Base-by-base conservation (phyloP, 2,888 invertebrate genomes). In the Lasioglossum zephyrum region DNA sequence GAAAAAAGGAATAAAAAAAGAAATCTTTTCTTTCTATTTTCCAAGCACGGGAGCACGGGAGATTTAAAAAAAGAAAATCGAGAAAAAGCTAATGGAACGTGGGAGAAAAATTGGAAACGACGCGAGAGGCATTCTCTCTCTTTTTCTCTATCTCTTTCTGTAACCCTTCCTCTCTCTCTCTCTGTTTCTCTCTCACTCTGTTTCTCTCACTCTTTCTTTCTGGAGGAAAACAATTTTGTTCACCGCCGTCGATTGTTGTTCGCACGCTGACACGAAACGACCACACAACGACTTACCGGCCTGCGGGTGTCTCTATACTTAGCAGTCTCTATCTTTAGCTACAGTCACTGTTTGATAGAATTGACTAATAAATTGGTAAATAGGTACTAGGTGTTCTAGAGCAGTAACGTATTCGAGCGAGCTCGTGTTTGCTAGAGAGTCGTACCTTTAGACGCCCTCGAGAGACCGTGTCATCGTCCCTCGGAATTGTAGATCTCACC, bases 261-360 rank as follows among this genome's bases (percentile, higher is more conserved):
- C 39, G 69, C 69, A 36, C 69, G 69, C 69, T 36, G 39, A 80
- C 57, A 82, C 63, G 44, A 70, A 75, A 84, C 70, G 81, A 79
- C 87, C 81, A 85, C 82, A 83, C 36, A 63, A 69, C 26, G 82
- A 73, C 69, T 85, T 39, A 82, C 77, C 87, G 87, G 90, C 88
- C 88, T 88, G 92, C 89, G 89, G 89, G 87, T 84, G 87, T 88
- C 84, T 88, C 91, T 93, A 94, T 93, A 93, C 93, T 94, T 94
- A 93, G 92, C 90, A 84, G 87, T 89, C 89, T 92, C 92, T 93
- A 93, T 93, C 87, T 93, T 93, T 93, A 93, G 92, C 89, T 81
- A 78, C 89, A 91, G 92, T 89, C 91, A 92, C 90, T 93, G 93
- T 93, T 93, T 94, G 93, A 94, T 93, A 93, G 91, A 94, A 89